Evolutionary conservation across 2,888 invertebrate genomes (phyloP), one percentile per base, ranked within the genome.

Genomic region (Chaetogeoica ovagalla): DNA sequence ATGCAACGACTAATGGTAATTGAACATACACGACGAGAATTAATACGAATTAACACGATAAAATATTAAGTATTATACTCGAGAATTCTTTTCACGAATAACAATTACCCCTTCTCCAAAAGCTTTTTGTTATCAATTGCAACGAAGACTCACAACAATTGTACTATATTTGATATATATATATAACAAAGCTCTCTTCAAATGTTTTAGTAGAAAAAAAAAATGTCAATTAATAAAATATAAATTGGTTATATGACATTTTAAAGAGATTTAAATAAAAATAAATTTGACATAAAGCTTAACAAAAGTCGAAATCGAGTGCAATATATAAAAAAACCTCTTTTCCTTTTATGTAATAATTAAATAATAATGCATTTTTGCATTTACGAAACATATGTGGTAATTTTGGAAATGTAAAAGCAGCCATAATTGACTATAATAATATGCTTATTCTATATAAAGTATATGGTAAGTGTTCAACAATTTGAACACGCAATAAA

Each of bases 361-460:
- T 62, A 62, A 19, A 21, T 48, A 19, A 21, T 48, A 62, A 43
- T 6, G 43, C 43, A 43, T 7, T 9, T 43, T 9, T 9, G 43
- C 43, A 43, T 43, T 43, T 43, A 43, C 9, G 43, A 43, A 9
- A 43, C 9, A 43, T n/a, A n/a, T 43, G 43, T 43, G 43, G 43
- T 43, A 43, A 43, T 9, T 43, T 70, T 52, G 15, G 21, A 21
- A 70, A 62, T 23, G 62, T n/a, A 43, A 52, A 73, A 73, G 62
- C 72, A 73, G 60, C n/a, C 62, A 73, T 52, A 62, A 62, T 73
- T 48, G 30, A 73, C 62, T 52, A n/a, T n/a, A 52, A n/a, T n/a
- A 52, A 73, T 48, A 23, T 43, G 30, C 4, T 30, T 30, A 43
- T 6, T 43, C 43, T 9, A 7, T 43, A 43, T 43, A 9, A 5